phyloP scores from a whole-genome alignment of 2,888 invertebrate genomes.

The Theristus sp. region DNA sequence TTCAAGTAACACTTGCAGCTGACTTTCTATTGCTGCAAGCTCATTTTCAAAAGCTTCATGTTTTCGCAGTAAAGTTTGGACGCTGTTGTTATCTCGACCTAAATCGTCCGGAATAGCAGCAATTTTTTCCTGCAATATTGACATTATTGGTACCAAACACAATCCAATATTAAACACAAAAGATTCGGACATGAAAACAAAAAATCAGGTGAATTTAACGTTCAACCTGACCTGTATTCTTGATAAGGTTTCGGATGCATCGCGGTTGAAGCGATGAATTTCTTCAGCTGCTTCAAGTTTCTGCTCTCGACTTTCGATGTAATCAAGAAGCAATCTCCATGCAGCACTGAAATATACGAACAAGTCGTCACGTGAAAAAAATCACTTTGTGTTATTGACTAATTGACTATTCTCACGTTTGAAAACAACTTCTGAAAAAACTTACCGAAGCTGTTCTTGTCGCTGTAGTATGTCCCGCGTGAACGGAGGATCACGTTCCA shows the following conservation, averaged over 20 bases:
- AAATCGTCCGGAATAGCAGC: constrained; percentile 58
- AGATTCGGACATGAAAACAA: too few species aligned
- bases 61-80: constrained; percentile 56
- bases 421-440: too few species aligned
- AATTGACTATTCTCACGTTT: too few species aligned
- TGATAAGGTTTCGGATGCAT: constrained; percentile 70
- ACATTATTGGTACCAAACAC: not conserved
- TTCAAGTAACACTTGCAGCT: constrained; percentile 44
- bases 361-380: not conserved
- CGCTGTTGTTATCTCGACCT: constrained; percentile 64
- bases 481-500: constrained; percentile 65
- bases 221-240: constrained; percentile 58
- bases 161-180: not conserved
- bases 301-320: constrained; percentile 64
- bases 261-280: constrained; percentile 89
- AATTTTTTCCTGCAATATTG: constrained; percentile 47
- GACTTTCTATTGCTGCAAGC: constrained; percentile 71
- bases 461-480: constrained; percentile 59
- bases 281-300: constrained; percentile 81
- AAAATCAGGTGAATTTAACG: too few species aligned
- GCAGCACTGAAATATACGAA: constrained; percentile 32
- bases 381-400: too few species aligned
- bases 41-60: constrained; percentile 88
- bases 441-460: constrained; percentile 22
- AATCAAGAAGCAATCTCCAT: constrained; percentile 70